Evolutionary conservation across 2,888 invertebrate genomes (phyloP).

Genomic region (Dasysyrphus albostriatus): DNA sequence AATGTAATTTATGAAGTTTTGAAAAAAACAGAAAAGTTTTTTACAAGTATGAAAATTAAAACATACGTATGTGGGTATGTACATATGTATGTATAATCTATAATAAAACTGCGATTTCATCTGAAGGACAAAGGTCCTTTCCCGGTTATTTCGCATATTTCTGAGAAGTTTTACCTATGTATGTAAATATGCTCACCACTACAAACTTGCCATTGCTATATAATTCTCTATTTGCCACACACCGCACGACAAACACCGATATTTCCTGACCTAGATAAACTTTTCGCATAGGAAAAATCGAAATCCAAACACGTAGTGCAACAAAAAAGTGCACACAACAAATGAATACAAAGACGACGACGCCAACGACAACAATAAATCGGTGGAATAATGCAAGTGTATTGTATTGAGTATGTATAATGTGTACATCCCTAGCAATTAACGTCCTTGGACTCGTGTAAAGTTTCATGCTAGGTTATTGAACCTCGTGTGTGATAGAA

Average conservation of each 20-base stretch:
- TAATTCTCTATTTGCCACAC: constrained; percentile 13
- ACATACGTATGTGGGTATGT: too few species aligned
- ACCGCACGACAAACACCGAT: constrained; percentile 44
- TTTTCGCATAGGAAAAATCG: constrained; percentile 68
- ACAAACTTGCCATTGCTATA: constrained; percentile 5
- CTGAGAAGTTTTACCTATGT: constrained; percentile 20
- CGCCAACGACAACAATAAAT: constrained; percentile 18
- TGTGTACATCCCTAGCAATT: constrained; percentile 66
- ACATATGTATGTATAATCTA: too few species aligned
- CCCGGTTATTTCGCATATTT: constrained; percentile 63
- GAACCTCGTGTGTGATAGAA: constrained; percentile 78
- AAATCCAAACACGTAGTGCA: constrained; percentile 63
- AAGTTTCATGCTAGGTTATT: constrained; percentile 78
- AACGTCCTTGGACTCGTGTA: constrained; percentile 80
- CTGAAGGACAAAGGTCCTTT: constrained; percentile 71
- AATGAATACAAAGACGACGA: constrained; percentile 37
- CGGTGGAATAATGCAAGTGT: constrained; percentile 9
- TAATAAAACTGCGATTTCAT: constrained; percentile 51
- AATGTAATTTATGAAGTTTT: too few species aligned
- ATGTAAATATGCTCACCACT: constrained; percentile 15
- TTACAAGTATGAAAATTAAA: too few species aligned
- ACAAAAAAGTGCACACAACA: constrained; percentile 47
- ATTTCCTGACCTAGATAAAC: constrained; percentile 73
- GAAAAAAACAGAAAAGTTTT: too few species aligned
- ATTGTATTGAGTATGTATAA: neutral